Evolutionary conservation across 1,140 invertebrate genomes (phyloP).

Genomic region (Ptiloglossa arizonensis): DNA sequence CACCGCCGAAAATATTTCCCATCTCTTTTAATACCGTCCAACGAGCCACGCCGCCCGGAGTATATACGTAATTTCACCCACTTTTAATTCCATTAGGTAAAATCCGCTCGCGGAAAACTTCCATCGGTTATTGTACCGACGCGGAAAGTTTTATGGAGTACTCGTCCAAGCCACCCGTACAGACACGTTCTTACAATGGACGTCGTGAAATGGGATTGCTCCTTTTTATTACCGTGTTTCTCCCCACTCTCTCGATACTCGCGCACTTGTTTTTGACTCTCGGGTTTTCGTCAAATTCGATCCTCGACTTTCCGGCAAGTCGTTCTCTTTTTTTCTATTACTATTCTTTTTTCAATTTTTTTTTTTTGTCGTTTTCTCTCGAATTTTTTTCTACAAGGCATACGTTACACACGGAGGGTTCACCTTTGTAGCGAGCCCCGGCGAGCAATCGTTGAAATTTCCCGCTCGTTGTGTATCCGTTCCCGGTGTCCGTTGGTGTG

Average conservation of each 20-base stretch:
- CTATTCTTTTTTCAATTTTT: neutral
- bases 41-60: too few relatives aligned
- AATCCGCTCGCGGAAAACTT: slow-evolving; percentile 1
- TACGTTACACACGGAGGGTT: slow-evolving; percentile 21
- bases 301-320: too few relatives aligned
- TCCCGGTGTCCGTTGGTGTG: neutral
- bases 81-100: slow-evolving; percentile 28
- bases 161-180: neutral
- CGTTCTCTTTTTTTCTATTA: neutral
- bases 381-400: neutral
- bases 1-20: neutral
- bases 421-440: slow-evolving; percentile 10
- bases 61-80: neutral
- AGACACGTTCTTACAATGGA: slow-evolving; percentile 14
- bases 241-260: neutral
- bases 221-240: slow-evolving; percentile 25
- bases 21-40: neutral
- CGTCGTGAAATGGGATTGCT: slow-evolving; percentile 29
- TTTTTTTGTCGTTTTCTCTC: neutral
- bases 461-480: neutral
- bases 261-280: neutral
- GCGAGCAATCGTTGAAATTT: neutral
- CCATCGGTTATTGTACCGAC: slow-evolving; percentile 33
- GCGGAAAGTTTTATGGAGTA: slow-evolving; percentile 36
- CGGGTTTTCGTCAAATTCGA: neutral